A percentile compares a stretch with the other conserved stretches of the same genome.
These are phyloP conservation scores for Eospalax fontanierii DNA, from an alignment of 2,797 vertebrate genomes.

Conservation along the genomic window DNA sequence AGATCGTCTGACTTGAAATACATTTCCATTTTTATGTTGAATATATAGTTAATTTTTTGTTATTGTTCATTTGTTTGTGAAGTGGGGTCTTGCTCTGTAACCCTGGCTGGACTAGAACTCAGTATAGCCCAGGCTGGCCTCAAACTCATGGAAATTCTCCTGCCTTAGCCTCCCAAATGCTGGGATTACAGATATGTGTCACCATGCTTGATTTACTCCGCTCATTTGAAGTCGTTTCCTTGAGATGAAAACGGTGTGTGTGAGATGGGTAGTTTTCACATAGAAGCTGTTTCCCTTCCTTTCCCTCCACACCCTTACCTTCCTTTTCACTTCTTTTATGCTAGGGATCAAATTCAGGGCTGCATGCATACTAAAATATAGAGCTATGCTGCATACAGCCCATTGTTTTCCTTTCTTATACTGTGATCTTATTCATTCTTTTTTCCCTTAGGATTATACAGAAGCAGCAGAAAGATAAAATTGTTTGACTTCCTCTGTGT, in stretches of 20 bases:
- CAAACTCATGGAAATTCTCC: not conserved
- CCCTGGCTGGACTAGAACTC: not conserved
- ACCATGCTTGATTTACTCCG: not conserved
- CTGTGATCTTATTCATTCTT: not conserved
- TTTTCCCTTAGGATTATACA: not conserved
- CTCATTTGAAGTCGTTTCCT: conserved; percentile 19
- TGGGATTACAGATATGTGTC: not conserved
- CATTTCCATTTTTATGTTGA: conserved; percentile 40
- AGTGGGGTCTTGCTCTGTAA: no score
- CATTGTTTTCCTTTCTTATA: not conserved
- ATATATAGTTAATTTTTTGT: not conserved
- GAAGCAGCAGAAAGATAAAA: conserved; percentile 18
- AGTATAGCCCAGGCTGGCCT: not conserved
- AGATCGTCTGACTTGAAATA: conserved; percentile 47
- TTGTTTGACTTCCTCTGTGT: not conserved
- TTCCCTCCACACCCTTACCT: accelerated
- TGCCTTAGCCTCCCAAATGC: not conserved
- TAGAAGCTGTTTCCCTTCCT: not conserved
- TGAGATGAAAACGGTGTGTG: conserved; percentile 13
- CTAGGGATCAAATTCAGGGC: not conserved
- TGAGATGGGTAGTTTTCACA: not conserved
- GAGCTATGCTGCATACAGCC: not conserved
- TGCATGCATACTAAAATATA: not conserved
- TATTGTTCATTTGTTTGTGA: not conserved
- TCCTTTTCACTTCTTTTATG: not conserved